Conservation (phyloP, 1,140 invertebrate species). For the Amphibalanus amphitrite region DNA sequence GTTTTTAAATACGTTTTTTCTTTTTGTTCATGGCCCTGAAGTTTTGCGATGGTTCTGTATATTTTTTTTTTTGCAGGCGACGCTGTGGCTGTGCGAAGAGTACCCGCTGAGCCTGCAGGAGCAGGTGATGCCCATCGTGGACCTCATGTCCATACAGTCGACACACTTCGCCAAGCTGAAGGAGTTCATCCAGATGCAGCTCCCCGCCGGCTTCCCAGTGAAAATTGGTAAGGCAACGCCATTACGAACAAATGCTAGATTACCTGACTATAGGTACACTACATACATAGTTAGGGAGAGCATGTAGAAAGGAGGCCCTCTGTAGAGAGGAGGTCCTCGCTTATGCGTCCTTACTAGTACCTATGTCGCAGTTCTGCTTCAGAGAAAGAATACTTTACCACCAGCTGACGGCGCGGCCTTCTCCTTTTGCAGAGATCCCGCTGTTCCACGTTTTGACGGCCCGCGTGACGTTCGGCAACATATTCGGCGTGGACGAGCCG, state of each 20-base stretch:
- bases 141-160: conserved; percentile 92
- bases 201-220: conserved; percentile 90
- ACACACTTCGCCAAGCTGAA: conserved; percentile 92
- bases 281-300: no score
- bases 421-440: conserved; percentile 64
- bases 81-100: conserved; percentile 81
- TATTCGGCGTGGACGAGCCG: conserved; percentile 61
- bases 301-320: no score
- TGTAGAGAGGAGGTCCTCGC: no score
- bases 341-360: no score
- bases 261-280: no score
- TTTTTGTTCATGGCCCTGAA: no score
- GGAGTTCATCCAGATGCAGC: conserved; percentile 93
- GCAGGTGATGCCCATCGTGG: conserved; percentile 90
- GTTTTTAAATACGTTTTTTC: no score
- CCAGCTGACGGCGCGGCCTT: no score
- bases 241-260: no score
- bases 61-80: conserved; percentile 58
- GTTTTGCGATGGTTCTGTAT: no score
- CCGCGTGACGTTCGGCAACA: conserved; percentile 91
- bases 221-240: conserved; percentile 81
- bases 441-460: conserved; percentile 92
- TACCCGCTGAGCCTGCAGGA: conserved; percentile 77
- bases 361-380: no score
- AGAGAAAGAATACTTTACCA: no score